A percentile compares a stretch with the other conserved stretches of the same genome.
These are phyloP conservation scores for Nomada fabriciana DNA, from an alignment of 2,888 invertebrate species.

Conservation along the genomic window DNA sequence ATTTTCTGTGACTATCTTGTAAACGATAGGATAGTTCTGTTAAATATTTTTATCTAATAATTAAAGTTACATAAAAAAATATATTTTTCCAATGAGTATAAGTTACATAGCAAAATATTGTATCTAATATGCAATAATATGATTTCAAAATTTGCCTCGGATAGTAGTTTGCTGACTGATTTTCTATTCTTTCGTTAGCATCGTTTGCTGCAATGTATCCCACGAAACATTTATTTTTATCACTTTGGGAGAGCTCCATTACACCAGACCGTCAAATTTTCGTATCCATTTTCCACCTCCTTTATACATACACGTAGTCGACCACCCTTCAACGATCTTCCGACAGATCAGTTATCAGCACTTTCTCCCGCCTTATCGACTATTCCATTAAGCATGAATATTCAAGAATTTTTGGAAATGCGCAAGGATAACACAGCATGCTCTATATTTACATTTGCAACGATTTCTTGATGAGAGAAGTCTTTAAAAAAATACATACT, in stretches of 20 bases:
- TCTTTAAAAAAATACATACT: no score
- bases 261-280: conserved; percentile 10
- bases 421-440: background rate
- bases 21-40: no score
- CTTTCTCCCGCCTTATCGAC: conserved; percentile 1
- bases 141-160: no score
- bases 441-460: background rate
- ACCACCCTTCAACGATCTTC: conserved; percentile 3
- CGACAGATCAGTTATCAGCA: background rate
- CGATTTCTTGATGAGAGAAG: no score
- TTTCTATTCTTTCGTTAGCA: background rate
- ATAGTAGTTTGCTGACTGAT: no score
- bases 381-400: background rate
- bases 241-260: conserved; percentile 15
- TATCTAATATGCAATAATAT: no score
- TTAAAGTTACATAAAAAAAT: no score
- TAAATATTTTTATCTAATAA: no score
- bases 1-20: no score
- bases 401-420: background rate
- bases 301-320: background rate
- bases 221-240: conserved; percentile 16
- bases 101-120: no score
- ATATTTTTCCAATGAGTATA: no score
- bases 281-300: conserved; percentile 15
- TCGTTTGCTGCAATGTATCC: conserved; percentile 9